Evolutionary conservation across 2,797 vertebrate species (phyloP).

Genomic region (Sphenopsis melanotis): DNA sequence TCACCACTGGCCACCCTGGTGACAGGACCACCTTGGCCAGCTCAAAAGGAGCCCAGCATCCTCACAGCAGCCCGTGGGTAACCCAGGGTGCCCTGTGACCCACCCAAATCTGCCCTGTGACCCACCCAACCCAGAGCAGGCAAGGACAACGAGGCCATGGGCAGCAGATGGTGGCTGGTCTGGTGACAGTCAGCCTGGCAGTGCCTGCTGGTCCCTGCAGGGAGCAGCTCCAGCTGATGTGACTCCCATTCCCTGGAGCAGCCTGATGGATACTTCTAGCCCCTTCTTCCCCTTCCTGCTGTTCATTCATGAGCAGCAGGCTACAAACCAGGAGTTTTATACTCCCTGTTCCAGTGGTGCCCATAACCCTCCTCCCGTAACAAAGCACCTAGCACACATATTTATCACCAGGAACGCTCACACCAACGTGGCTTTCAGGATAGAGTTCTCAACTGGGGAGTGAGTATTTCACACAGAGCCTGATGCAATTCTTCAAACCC

Average conservation of each 20-base stretch:
- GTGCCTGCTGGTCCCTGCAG: neutral
- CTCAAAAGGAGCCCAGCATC: neutral
- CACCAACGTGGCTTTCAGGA: neutral
- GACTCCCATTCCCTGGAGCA: accelerated
- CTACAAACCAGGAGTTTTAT: neutral
- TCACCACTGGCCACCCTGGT: accelerated
- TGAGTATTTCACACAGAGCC: slow-evolving; percentile 21
- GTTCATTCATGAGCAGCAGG: neutral
- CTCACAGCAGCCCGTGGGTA: neutral
- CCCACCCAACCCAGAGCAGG: neutral
- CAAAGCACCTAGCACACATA: neutral
- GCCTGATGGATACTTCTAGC: accelerated
- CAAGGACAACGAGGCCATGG: accelerated
- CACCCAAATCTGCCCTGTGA: neutral
- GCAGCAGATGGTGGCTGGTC: neutral
- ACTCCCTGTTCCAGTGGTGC: neutral
- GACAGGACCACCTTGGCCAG: neutral
- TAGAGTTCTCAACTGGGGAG: neutral
- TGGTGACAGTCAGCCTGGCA: neutral
- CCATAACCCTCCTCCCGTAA: neutral
- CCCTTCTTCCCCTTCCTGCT: neutral
- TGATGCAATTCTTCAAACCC: neutral
- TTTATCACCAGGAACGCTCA: neutral
- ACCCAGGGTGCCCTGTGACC: neutral
- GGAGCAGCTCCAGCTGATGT: neutral